These are phyloP conservation scores for Sebastes aleutianus DNA, from an alignment of 2,797 vertebrate genomes.

Conservation along the genomic window DNA sequence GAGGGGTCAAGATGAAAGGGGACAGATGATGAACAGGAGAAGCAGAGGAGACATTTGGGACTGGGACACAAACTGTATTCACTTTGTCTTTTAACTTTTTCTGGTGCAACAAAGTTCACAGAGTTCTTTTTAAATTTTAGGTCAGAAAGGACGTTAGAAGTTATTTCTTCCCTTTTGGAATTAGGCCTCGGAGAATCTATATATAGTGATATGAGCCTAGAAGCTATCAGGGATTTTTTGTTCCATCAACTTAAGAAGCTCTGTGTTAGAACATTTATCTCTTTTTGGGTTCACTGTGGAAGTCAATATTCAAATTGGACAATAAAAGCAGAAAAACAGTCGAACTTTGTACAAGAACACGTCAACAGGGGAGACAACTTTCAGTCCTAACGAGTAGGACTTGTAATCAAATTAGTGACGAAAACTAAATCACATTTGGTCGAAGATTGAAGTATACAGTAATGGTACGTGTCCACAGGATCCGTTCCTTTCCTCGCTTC, in stretches of 20 bases:
- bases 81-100: neutral
- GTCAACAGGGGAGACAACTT: neutral
- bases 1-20: neutral
- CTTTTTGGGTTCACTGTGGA: neutral
- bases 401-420: neutral
- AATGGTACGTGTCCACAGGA: too few relatives aligned
- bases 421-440: neutral
- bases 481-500: too few relatives aligned
- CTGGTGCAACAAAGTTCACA: neutral
- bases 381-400: neutral
- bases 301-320: neutral
- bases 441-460: neutral
- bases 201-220: neutral
- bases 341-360: neutral
- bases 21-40: neutral
- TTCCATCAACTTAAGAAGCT: neutral
- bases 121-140: neutral
- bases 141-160: neutral
- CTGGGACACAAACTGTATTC: neutral
- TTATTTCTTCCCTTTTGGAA: neutral
- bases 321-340: neutral
- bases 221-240: neutral
- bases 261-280: neutral
- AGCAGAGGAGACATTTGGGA: neutral
- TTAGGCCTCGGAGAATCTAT: neutral